Percentiles rank a stretch among this genome's conserved stretches.
These are phyloP conservation scores for Parasteatoda lunata DNA, from an alignment of 2,888 invertebrate species.

Conservation along the genomic window DNA sequence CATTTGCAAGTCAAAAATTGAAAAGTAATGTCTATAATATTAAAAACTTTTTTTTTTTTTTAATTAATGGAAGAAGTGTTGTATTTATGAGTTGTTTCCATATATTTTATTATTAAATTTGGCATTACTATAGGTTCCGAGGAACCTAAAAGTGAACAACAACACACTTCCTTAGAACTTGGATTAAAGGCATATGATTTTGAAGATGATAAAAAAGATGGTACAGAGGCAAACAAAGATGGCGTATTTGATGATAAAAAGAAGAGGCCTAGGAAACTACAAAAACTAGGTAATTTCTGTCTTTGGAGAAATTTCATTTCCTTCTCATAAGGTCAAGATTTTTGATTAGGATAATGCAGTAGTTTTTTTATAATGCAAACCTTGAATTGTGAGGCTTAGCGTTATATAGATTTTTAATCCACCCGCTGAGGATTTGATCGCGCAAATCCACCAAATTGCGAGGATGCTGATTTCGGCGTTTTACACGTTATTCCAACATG, in stretches of 20 bases:
- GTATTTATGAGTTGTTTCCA: neutral
- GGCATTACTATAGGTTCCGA: slow-evolving; percentile 38
- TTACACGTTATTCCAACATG: too few relatives aligned
- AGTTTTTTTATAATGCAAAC: too few relatives aligned
- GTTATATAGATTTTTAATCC: too few relatives aligned
- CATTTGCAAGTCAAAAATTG: too few relatives aligned
- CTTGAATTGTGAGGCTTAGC: too few relatives aligned
- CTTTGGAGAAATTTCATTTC: neutral
- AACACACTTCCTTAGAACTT: slow-evolving; percentile 39
- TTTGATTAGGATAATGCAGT: too few relatives aligned
- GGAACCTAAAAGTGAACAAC: slow-evolving; percentile 47
- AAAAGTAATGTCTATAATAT: neutral
- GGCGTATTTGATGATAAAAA: slow-evolving; percentile 74
- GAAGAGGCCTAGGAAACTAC: slow-evolving; percentile 89
- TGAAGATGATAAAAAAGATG: slow-evolving; percentile 66
- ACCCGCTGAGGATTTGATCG: too few relatives aligned
- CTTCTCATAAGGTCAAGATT: neutral
- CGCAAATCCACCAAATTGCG: too few relatives aligned
- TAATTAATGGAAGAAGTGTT: neutral
- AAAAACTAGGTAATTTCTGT: slow-evolving; percentile 80
- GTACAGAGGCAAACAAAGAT: slow-evolving; percentile 43
- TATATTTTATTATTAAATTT: neutral
- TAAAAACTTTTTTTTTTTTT: neutral
- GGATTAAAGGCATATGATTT: slow-evolving; percentile 76
- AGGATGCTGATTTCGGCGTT: too few relatives aligned